These are phyloP conservation scores for Lepisosteus oculatus DNA, from an alignment of 2,113 vertebrate species.

Conservation along the genomic window DNA sequence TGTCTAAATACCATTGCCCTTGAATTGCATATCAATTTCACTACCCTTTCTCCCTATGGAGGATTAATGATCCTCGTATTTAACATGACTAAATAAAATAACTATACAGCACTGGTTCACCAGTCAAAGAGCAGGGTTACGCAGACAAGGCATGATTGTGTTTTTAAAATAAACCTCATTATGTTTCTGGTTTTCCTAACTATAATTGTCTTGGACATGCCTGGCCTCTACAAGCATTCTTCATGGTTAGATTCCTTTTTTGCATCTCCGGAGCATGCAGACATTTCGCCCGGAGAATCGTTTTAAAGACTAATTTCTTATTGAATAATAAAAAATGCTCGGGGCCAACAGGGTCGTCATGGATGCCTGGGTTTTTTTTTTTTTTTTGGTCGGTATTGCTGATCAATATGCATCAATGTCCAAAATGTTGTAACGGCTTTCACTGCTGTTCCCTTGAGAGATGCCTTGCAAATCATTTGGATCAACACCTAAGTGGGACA, in stretches of 20 bases:
- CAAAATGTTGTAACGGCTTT: too few species aligned
- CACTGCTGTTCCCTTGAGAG: too few species aligned
- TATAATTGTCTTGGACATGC: conserved; percentile 14
- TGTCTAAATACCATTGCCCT: conserved; percentile 50
- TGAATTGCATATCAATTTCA: conserved; percentile 51
- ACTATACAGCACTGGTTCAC: background rate
- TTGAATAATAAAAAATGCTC: background rate
- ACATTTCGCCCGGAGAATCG: background rate
- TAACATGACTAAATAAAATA: conserved; percentile 18
- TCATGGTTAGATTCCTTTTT: background rate
- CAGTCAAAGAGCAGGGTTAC: conserved; percentile 26
- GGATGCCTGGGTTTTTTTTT: background rate
- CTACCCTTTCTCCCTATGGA: conserved; percentile 38
- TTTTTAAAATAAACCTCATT: conserved; percentile 1
- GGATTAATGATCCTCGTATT: conserved; percentile 57
- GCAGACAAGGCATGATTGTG: conserved; percentile 38
- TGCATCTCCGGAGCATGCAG: background rate
- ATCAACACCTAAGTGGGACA: background rate
- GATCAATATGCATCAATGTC: too few species aligned
- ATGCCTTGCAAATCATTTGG: background rate
- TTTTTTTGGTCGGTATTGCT: too few species aligned
- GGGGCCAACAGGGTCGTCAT: background rate
- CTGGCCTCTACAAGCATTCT: background rate
- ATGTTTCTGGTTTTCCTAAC: background rate
- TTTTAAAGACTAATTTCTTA: background rate